phyloP scores from a whole-genome alignment of 2,888 invertebrate species.

The Morpho helenor region DNA sequence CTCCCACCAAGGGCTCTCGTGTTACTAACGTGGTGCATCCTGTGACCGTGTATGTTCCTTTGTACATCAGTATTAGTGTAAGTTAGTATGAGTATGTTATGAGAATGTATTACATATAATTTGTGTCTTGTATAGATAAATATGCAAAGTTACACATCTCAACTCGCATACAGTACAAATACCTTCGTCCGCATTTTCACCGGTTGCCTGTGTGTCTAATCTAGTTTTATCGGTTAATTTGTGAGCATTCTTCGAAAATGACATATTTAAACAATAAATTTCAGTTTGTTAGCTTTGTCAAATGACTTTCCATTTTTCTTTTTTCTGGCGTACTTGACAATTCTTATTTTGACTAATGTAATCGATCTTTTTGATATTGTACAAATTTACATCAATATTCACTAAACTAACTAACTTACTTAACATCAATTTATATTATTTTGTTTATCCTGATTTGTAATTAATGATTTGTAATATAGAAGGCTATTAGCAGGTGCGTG shows the following conservation, averaged over 20 bases:
- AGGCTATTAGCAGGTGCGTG: too few species aligned
- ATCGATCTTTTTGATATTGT: slow-evolving; percentile 1
- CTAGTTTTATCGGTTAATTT: slow-evolving; percentile 63
- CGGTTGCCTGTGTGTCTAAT: slow-evolving; percentile 44
- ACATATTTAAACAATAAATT: slow-evolving; percentile 77
- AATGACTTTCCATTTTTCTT: slow-evolving; percentile 67
- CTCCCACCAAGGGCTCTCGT: too few species aligned
- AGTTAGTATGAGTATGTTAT: too few species aligned
- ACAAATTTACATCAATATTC: background rate
- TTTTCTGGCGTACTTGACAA: slow-evolving; percentile 49
- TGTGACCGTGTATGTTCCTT: too few species aligned
- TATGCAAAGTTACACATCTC: too few species aligned
- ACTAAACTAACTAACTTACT: background rate
- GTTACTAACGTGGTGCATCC: too few species aligned
- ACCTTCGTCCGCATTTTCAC: slow-evolving; percentile 56
- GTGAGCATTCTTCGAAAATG: slow-evolving; percentile 65
- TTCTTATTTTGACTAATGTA: slow-evolving; percentile 48
- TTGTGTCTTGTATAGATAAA: too few species aligned
- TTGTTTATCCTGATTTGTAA: too few species aligned
- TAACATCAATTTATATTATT: too few species aligned
- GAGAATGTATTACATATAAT: too few species aligned
- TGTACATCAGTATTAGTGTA: too few species aligned
- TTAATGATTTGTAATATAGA: too few species aligned
- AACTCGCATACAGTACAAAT: slow-evolving; percentile 18
- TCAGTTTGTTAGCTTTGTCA: slow-evolving; percentile 69